phyloP scores from a whole-genome alignment of 1,140 invertebrate species.

The Vanessa atalanta region DNA sequence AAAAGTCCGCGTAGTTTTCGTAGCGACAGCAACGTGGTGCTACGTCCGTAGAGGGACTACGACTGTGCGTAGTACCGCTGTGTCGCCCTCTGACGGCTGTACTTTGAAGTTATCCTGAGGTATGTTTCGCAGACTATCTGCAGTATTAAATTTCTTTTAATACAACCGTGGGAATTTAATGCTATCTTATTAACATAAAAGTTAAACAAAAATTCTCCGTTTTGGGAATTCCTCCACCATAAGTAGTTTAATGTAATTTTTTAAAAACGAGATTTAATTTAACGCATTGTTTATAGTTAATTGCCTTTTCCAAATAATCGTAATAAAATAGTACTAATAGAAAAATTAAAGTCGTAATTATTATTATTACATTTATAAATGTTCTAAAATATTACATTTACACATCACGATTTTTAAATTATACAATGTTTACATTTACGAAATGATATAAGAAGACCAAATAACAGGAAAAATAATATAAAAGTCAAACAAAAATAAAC shows the following conservation, averaged over 20 bases:
- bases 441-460: no score
- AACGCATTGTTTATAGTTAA: not conserved
- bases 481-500: no score
- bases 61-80: conserved; percentile 45
- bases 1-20: conserved; percentile 30
- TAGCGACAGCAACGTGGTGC: conserved; percentile 38
- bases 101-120: conserved; percentile 18
- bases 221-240: not conserved
- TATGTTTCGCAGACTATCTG: conserved; percentile 20
- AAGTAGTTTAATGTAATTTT: not conserved
- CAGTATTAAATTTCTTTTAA: conserved; percentile 22
- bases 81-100: conserved; percentile 43
- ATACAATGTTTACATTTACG: no score
- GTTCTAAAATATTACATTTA: no score
- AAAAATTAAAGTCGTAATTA: no score
- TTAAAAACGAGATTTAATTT: not conserved
- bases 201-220: not conserved
- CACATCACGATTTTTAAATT: no score
- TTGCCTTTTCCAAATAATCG: not conserved
- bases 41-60: conserved; percentile 43
- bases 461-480: no score
- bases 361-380: no score
- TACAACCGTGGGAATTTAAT: conserved; percentile 9
- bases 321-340: no score
- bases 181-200: conserved; percentile 13